Evolutionary conservation across 2,888 invertebrate genomes (phyloP), one percentile per base, ranked within the genome.

Genomic region (Electrophaes corylata): DNA sequence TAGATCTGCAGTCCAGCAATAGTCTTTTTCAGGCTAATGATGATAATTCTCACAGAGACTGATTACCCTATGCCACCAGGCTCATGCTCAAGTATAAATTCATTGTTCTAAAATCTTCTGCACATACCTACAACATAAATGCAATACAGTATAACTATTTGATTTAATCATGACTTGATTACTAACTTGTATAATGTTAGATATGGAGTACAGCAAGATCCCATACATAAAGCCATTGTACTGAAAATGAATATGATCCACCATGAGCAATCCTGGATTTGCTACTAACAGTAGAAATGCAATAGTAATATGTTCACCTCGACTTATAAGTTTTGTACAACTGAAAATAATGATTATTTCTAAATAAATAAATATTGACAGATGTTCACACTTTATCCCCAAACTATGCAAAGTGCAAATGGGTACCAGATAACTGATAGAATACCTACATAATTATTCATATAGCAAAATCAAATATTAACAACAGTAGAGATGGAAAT

Each of bases 241-340:
- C 83, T 99, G 99, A 81, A 99, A 99, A 88, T 99, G 99, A 75
- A 99, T 96, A 78, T 99, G 98, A 86, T 99, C 99, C 10, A 99
- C 95, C 84, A 99, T 94, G 3, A 99, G 81, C 4, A 99, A 91
- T 2, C 98, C 98, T 63, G 96, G 95, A 85, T 98, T 98, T 51
- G 95, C 92, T n/a, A 97, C 84, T 40, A 98, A 79, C 41, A 97
- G 80, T 58, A 95, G 83, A 60, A 94, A 94, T 35, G 95, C 86
- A 43, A 94, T 89, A 10, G 93, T n/a, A n/a, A n/a, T n/a, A n/a
- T n/a, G 86, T 64, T 93, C 92, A 19, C 93, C 93, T 69, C 88
- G 86, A 57, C 89, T 88, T 67, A 94, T 88, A 49, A 92, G 86
- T 52, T 83, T 84, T 58, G 94, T 91, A 77, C 94, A 94, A 74